Base-by-base conservation (phyloP, 2,888 invertebrate genomes). In the Lymantria monacha region DNA sequence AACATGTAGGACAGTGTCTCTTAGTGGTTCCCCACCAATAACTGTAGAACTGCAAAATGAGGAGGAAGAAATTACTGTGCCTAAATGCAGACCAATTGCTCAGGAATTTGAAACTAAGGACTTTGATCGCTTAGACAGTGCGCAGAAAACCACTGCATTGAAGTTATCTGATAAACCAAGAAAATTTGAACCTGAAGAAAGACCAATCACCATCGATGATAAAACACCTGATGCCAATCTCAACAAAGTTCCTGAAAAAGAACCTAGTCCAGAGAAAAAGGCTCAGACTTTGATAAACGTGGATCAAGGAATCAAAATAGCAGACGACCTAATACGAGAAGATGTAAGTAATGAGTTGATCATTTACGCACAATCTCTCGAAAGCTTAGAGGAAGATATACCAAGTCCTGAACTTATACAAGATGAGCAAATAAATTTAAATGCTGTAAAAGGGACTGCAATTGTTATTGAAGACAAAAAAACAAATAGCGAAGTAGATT, bases 211-310 rank as follows among this genome's bases (percentile, higher is more conserved):
- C 69, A 69, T 67, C 69, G 66, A 67, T 66, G 48, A 57, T 9
- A 52, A 44, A 33, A 50, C 36, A 41, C 59, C 66, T 66, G 66
- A 53, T 36, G 55, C 56, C 53, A 12, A 63, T 61, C 57, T 61
- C 64, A 63, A 51, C 56, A 61, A 57, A 59, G 62, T 69, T 69
- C 59, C 53, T 66, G 56, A 65, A 66, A 78, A 80, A 75, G 83
- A 84, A 81, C 74, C 76, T 72, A 72, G 74, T 68, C 54, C 63
- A 61, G 81, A 83, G 78, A 76, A 75, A 69, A 61, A 65, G 50
- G 65, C 68, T 63, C 72, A 71, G 68, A 55, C 43, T 5, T 43
- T 15, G 15, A 54, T 57, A 30, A 45, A 53, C 31, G 53, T 60
- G 33, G 55, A 62, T 33, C 61, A 68, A 50, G 59, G 47, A 45